A percentile compares a stretch with the other conserved stretches of the same genome.
These are phyloP conservation scores for Patiria miniata DNA, from an alignment of 35 echinoderm and acorn worm species.

Conservation along the genomic window DNA sequence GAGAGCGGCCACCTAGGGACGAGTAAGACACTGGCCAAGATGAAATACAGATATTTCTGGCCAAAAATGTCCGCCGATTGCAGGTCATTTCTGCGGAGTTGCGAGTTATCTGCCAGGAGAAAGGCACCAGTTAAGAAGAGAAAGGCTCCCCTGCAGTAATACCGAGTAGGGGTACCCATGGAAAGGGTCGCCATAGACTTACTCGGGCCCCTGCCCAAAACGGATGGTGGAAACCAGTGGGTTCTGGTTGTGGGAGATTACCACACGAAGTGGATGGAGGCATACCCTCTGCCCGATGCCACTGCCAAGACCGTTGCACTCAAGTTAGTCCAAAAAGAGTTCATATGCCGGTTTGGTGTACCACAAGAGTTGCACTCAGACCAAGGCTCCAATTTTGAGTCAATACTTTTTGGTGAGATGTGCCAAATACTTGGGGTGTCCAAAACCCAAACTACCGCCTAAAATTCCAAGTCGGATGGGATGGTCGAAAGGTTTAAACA, in stretches of 20 bases:
- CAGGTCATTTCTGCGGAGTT: conserved; percentile 40
- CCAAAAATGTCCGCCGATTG: conserved; percentile 34
- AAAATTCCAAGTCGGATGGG: conserved; percentile 41
- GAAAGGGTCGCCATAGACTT: conserved; percentile 30
- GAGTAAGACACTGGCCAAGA: conserved; percentile 46
- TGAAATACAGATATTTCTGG: conserved; percentile 53
- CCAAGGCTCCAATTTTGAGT: conserved; percentile 58
- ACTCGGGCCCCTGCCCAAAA: conserved; percentile 47
- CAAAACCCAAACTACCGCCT: conserved; percentile 44
- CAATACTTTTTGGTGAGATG: conserved; percentile 27
- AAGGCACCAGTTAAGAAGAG: conserved; percentile 56
- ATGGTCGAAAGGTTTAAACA: conserved; percentile 43
- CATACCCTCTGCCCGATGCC: conserved; percentile 36
- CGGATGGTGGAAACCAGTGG: conserved; percentile 55
- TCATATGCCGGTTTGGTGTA: conserved; percentile 22
- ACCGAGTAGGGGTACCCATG: conserved; percentile 10
- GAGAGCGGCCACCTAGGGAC: conserved; percentile 31
- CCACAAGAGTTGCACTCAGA: conserved; percentile 34
- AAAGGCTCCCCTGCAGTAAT: conserved; percentile 37
- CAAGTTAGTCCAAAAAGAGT: conserved; percentile 33
- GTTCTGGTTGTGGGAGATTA: conserved; percentile 54
- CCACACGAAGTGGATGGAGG: conserved; percentile 61
- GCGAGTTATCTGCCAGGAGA: conserved; percentile 43
- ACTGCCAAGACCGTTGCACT: conserved; percentile 26
- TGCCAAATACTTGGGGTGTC: conserved; percentile 29